These are phyloP conservation scores for Macrotrachela quadricornifera DNA, from an alignment of 1,140 invertebrate genomes.

Conservation along the genomic window DNA sequence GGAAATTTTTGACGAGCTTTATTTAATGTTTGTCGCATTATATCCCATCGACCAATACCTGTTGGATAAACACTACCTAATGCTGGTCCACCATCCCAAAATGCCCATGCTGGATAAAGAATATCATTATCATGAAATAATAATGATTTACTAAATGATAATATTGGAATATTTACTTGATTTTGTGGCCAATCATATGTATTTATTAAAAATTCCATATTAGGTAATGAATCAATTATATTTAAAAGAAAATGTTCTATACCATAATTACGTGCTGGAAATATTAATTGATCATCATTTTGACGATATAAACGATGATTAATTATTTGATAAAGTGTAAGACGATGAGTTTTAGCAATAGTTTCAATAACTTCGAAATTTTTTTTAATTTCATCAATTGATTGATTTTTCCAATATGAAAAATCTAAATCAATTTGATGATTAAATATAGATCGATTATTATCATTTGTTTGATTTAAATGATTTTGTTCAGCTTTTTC, in stretches of 20 bases:
- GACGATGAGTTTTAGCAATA: not conserved
- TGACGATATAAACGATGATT: constrained; percentile 1
- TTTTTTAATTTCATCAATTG: not conserved
- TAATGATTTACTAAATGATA: constrained; percentile 75
- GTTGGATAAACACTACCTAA: constrained; percentile 65
- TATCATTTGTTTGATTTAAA: constrained; percentile 9
- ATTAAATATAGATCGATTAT: constrained; percentile 4
- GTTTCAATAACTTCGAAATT: not conserved
- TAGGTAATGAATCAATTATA: constrained; percentile 44
- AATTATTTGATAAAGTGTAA: constrained; percentile 7
- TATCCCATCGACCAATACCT: constrained; percentile 75
- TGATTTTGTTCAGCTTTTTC: constrained; percentile 14
- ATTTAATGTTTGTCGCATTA: not conserved
- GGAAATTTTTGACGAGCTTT: constrained; percentile 38
- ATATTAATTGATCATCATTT: constrained; percentile 18
- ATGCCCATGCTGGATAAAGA: constrained; percentile 86
- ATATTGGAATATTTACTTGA: constrained; percentile 49
- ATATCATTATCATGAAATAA: constrained; percentile 58
- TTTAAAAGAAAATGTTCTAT: constrained; percentile 59
- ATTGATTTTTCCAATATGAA: not conserved
- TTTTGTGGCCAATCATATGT: constrained; percentile 75
- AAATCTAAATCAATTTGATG: constrained; percentile 1
- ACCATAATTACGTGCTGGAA: constrained; percentile 47
- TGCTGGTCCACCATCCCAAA: constrained; percentile 89
- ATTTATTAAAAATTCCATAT: constrained; percentile 71